Conservation (phyloP, 2,888 invertebrate species). For the Drosophila mayaguana region DNA sequence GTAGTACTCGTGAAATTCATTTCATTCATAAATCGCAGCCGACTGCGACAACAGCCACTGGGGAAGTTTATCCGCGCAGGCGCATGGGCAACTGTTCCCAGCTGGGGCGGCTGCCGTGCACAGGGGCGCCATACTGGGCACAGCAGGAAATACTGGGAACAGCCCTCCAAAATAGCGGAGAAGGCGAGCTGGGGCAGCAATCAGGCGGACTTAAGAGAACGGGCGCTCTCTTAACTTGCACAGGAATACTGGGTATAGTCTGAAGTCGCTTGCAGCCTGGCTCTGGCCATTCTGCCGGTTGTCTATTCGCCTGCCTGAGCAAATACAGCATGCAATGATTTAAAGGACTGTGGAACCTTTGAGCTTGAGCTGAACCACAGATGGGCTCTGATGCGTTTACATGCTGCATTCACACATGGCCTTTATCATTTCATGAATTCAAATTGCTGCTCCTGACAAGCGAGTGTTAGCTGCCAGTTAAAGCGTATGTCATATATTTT, state of each 20-base stretch:
- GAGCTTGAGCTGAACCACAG: not conserved
- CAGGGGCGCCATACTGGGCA: slow-evolving; percentile 21
- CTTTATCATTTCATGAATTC: slow-evolving; percentile 1
- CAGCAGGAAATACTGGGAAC: not conserved
- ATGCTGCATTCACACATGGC: not conserved
- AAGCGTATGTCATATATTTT: not conserved
- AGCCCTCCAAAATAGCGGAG: slow-evolving; percentile 19
- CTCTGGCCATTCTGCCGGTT: not conserved
- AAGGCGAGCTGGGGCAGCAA: not conserved
- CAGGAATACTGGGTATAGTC: slow-evolving; percentile 36
- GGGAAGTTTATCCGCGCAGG: slow-evolving; percentile 63
- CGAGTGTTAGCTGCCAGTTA: slow-evolving; percentile 6
- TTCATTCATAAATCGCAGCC: slow-evolving; percentile 62
- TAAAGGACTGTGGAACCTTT: not conserved
- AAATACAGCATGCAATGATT: not conserved
- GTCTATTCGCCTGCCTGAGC: not conserved
- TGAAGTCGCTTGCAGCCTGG: not conserved
- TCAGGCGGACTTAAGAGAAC: slow-evolving; percentile 42
- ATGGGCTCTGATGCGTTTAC: slow-evolving; percentile 1
- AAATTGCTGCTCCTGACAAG: not conserved
- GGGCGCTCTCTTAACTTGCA: slow-evolving; percentile 28
- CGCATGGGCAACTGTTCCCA: slow-evolving; percentile 34
- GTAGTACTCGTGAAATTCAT: slow-evolving; percentile 19
- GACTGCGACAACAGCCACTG: slow-evolving; percentile 7
- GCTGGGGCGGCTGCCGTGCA: not conserved